Percentiles rank a stretch among this genome's conserved stretches.
Conservation (phyloP, 2,888 invertebrate genomes). For the Ganaspis brasiliensis region DNA sequence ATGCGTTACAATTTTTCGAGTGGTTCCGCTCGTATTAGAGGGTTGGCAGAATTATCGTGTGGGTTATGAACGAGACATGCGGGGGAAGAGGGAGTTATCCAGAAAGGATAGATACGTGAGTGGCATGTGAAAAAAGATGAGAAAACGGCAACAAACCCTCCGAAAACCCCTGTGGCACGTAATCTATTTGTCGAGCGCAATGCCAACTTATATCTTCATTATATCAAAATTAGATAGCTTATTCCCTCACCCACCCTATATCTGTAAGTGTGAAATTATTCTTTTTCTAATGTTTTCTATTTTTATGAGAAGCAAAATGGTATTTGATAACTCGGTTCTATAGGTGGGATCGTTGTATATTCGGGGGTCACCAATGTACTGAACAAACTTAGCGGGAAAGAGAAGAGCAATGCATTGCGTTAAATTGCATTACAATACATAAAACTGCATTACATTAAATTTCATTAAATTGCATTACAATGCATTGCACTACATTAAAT, state of each 20-base stretch:
- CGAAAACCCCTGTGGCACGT: constrained; percentile 76
- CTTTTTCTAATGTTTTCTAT: too few species aligned
- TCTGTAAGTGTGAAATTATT: too few species aligned
- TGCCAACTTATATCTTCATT: constrained; percentile 51
- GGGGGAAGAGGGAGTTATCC: constrained; percentile 69
- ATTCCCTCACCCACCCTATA: not conserved
- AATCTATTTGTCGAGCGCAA: constrained; percentile 80
- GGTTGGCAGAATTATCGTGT: constrained; percentile 54
- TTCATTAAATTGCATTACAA: too few species aligned
- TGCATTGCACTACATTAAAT: too few species aligned
- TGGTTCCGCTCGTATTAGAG: constrained; percentile 48
- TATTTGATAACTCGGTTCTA: too few species aligned
- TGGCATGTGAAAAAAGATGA: constrained; percentile 74
- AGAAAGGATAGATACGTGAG: constrained; percentile 79
- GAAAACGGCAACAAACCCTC: constrained; percentile 67
- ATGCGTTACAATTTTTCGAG: constrained; percentile 78
- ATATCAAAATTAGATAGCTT: not conserved
- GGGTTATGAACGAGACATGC: constrained; percentile 7
- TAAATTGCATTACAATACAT: too few species aligned
- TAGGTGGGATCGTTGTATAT: too few species aligned
- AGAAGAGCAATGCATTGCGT: too few species aligned
- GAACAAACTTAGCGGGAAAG: too few species aligned
- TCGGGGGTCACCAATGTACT: too few species aligned
- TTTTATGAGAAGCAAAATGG: too few species aligned
- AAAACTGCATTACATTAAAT: too few species aligned